Evolutionary conservation across 2,888 invertebrate genomes (phyloP), one percentile per base, ranked within the genome.

Genomic region (Nemapogon koenigi): DNA sequence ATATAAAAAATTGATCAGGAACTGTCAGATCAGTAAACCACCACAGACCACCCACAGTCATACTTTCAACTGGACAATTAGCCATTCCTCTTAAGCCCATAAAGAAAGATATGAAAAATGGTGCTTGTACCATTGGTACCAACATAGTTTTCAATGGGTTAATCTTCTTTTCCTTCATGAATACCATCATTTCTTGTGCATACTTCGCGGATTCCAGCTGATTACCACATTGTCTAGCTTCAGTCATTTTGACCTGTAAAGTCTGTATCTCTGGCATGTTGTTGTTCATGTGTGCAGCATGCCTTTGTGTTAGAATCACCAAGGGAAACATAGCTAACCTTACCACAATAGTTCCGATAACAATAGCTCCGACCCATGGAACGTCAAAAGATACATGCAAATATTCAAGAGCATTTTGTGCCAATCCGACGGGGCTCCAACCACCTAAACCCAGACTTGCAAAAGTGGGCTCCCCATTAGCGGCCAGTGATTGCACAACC

Each of bases 21-120:
- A 93, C 63, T 1, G 97, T 95, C 30, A 99, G 81, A 80, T 99
- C 96, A 2, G 83, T 76, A 61, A 99, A 97, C 98, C 98, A 99
- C 51, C 83, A 86, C 1, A 94, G 48, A 1, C 99, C 99, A 18
- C 98, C 98, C 1, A 84, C 79, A 45, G 85, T 83, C 83, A 98
- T 83, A 57, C 95, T 95, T 28, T 93, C 94, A 22, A 99, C 91
- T 2, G 97, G 97, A 18, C 89, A 83, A 54, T 88, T 89, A 1
- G 94, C 87, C 97, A 99, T 97, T 45, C 84, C 78, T 49, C 93
- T 82, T 32, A 99, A 67, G 0, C 89, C 94, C 71, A 92, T 83
- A 59, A 97, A 98, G 60, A 95, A 91, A 1, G 97, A 95, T 44
- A 97, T 69, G 61, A 98, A 98, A 11, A 98, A 71, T 0, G 96